These are phyloP conservation scores for Thymelicus lineola DNA, from an alignment of 2,888 invertebrate species.

Conservation along the genomic window DNA sequence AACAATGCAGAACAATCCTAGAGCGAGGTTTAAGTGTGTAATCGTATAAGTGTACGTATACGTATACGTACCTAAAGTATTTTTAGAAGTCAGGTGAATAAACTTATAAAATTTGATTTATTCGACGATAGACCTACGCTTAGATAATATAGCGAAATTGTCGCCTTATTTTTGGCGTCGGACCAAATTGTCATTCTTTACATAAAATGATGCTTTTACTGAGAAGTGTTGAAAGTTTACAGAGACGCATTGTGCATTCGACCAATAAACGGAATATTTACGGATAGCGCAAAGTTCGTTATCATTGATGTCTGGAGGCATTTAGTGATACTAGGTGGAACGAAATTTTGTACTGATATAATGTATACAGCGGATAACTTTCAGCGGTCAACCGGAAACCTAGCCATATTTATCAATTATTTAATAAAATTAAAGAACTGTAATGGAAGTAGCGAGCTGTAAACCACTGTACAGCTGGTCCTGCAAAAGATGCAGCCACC, in stretches of 20 bases:
- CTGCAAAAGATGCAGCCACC: too few relatives aligned
- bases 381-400: too few relatives aligned
- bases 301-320: not conserved
- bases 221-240: not conserved
- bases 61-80: not conserved
- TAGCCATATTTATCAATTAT: too few relatives aligned
- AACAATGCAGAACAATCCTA: too few relatives aligned
- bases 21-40: not conserved
- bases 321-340: too few relatives aligned
- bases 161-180: slow-evolving; percentile 52
- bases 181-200: slow-evolving; percentile 45
- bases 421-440: too few relatives aligned
- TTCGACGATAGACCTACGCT: slow-evolving; percentile 47
- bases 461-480: too few relatives aligned
- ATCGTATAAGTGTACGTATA: not conserved
- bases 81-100: slow-evolving; percentile 54
- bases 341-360: too few relatives aligned
- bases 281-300: not conserved
- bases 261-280: not conserved
- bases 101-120: slow-evolving; percentile 56
- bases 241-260: not conserved
- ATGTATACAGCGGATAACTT: too few relatives aligned
- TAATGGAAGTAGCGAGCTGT: too few relatives aligned
- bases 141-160: slow-evolving; percentile 51
- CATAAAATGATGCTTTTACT: not conserved